phyloP scores from a whole-genome alignment of 1,140 invertebrate species.

The Brachionus calyciflorus region DNA sequence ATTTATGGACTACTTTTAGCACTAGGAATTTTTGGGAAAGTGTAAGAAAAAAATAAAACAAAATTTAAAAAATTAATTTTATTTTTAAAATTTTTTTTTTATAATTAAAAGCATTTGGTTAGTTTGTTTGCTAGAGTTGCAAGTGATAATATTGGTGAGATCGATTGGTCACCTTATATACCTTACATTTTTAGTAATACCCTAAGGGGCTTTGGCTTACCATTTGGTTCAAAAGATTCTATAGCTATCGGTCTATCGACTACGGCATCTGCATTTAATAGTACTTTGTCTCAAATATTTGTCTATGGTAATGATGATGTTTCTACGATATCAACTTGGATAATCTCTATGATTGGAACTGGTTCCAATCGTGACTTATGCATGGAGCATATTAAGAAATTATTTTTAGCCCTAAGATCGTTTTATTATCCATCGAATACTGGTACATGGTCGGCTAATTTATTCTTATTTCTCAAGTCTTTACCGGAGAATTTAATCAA shows the following conservation, averaged over 20 bases:
- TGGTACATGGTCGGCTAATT: slow-evolving; percentile 69
- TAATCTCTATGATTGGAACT: slow-evolving; percentile 66
- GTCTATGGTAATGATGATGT: slow-evolving; percentile 57
- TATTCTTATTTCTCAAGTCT: slow-evolving; percentile 54
- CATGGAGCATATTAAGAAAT: slow-evolving; percentile 73
- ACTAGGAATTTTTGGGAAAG: slow-evolving; percentile 70
- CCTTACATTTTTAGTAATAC: slow-evolving; percentile 78
- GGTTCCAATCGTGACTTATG: slow-evolving; percentile 59
- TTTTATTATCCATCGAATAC: slow-evolving; percentile 84
- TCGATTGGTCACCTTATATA: slow-evolving; percentile 81
- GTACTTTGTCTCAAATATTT: slow-evolving; percentile 26
- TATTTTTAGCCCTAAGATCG: slow-evolving; percentile 78
- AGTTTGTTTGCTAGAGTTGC: slow-evolving; percentile 72
- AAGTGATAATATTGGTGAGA: slow-evolving; percentile 73
- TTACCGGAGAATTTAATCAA: slow-evolving; percentile 63
- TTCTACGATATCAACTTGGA: slow-evolving; percentile 68
- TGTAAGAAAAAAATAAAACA: slow-evolving; percentile 60
- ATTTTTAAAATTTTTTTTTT: slow-evolving; percentile 14
- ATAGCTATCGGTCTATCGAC: slow-evolving; percentile 51
- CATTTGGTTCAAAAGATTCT: slow-evolving; percentile 71
- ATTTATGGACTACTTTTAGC: slow-evolving; percentile 72
- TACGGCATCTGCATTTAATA: slow-evolving; percentile 47
- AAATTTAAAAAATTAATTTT: slow-evolving; percentile 47
- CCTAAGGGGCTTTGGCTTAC: slow-evolving; percentile 72
- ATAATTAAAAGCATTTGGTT: slow-evolving; percentile 67